Evolutionary conservation across 2,888 invertebrate genomes (phyloP).

Genomic region (Fissipunctia ypsillon): DNA sequence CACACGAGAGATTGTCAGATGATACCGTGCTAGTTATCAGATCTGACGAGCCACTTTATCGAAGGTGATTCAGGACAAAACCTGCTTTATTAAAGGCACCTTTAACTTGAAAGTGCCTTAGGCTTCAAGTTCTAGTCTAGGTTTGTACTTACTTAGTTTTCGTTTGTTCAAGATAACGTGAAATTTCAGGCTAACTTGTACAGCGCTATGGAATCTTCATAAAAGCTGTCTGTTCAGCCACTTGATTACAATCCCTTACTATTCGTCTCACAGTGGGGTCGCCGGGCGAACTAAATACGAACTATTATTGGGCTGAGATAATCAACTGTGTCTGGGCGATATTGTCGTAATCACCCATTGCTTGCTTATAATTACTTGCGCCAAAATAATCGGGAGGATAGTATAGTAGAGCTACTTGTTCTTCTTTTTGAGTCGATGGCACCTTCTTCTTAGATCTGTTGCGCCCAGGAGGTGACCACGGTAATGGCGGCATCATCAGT

Average conservation of each 20-base stretch:
- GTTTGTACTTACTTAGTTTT: slow-evolving; percentile 20
- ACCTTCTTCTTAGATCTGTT: background rate
- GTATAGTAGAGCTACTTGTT: too few relatives aligned
- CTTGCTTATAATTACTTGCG: background rate
- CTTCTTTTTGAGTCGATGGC: too few relatives aligned
- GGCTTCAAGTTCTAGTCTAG: background rate
- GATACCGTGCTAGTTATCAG: background rate
- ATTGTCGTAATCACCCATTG: background rate
- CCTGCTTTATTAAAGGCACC: slow-evolving; percentile 25
- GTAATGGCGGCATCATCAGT: background rate
- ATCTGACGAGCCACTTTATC: slow-evolving; percentile 24
- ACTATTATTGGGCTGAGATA: slow-evolving; percentile 11
- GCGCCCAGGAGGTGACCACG: background rate
- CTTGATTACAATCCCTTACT: background rate
- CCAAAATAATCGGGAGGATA: background rate
- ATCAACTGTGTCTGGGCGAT: background rate
- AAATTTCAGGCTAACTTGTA: slow-evolving; percentile 18
- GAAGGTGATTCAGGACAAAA: slow-evolving; percentile 21
- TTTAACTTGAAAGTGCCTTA: background rate
- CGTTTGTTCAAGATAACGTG: slow-evolving; percentile 2
- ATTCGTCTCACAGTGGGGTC: background rate
- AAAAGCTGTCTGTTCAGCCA: slow-evolving; percentile 8
- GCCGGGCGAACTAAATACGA: background rate
- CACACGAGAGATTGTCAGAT: background rate
- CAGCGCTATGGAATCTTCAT: slow-evolving; percentile 11